phyloP scores from a whole-genome alignment of 2,888 invertebrate species.

The Cantharis flavilabris region DNA sequence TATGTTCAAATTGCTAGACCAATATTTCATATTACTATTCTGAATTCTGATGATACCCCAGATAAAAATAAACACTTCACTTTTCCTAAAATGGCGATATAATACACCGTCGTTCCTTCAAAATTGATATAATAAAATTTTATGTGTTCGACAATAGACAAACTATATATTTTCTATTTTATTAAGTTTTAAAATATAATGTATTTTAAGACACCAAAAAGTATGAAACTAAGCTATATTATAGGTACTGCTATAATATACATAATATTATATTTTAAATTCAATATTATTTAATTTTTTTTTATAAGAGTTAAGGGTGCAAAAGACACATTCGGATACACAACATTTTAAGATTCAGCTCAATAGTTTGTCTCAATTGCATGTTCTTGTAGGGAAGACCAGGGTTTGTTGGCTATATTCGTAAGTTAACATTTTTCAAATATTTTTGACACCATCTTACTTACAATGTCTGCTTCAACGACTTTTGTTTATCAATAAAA shows the following conservation, averaged over 20 bases:
- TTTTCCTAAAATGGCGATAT: not conserved
- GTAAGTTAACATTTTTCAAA: not conserved
- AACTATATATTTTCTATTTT: not conserved
- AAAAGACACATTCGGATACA: not conserved
- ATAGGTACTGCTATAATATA: not conserved
- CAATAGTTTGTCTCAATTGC: no score
- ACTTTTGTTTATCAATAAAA: no score
- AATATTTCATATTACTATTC: not conserved
- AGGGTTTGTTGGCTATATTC: not conserved
- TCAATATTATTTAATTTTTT: not conserved
- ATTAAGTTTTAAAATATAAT: not conserved
- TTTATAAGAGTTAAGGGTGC: not conserved
- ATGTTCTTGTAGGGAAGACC: not conserved
- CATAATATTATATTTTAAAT: not conserved
- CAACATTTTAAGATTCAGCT: not conserved
- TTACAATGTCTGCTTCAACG: no score
- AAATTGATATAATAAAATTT: not conserved
- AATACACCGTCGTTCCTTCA: not conserved
- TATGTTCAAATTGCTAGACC: not conserved
- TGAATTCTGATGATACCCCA: not conserved
- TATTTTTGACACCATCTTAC: no score
- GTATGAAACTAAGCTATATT: not conserved
- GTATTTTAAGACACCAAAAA: not conserved
- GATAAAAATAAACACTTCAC: not conserved
- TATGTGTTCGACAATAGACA: not conserved